Conservation (phyloP, 2,888 invertebrate genomes). For the Sussaba pulchella region DNA sequence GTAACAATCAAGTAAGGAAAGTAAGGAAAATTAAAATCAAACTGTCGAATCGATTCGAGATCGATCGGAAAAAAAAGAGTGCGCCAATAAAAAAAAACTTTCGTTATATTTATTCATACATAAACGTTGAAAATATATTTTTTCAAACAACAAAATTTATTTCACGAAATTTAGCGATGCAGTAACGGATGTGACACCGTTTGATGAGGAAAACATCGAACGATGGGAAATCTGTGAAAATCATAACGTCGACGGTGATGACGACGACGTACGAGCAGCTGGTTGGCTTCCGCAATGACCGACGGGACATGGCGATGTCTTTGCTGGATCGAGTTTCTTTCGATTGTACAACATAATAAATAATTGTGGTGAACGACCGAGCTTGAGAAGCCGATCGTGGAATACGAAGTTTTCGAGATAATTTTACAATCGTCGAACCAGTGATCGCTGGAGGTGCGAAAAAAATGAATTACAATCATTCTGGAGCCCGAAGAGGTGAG, state of each 20-base stretch:
- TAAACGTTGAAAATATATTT: no score
- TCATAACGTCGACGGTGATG: slow-evolving; percentile 34
- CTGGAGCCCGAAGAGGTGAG: slow-evolving; percentile 80
- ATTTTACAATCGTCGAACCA: slow-evolving; percentile 24
- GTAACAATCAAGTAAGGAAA: no score
- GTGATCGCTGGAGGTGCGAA: slow-evolving; percentile 32
- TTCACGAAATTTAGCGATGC: no score
- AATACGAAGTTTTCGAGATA: slow-evolving; percentile 6
- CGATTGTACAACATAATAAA: slow-evolving; percentile 58
- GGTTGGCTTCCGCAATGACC: slow-evolving; percentile 67
- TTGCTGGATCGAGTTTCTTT: slow-evolving; percentile 71
- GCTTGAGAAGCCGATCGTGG: slow-evolving; percentile 32
- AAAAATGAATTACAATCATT: slow-evolving; percentile 82
- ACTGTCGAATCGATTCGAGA: no score
- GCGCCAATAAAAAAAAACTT: no score
- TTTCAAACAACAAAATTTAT: no score
- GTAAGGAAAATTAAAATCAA: no score
- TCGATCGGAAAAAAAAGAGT: no score
- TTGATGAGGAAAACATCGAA: no score
- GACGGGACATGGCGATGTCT: slow-evolving; percentile 75
- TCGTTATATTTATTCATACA: no score
- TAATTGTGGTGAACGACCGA: slow-evolving; percentile 3
- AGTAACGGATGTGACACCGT: no score
- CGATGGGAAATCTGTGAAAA: slow-evolving; percentile 58
- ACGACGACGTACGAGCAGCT: slow-evolving; percentile 17